These are phyloP conservation scores for Marmota monax DNA, from an alignment of 2,113 vertebrate genomes.

Conservation along the genomic window DNA sequence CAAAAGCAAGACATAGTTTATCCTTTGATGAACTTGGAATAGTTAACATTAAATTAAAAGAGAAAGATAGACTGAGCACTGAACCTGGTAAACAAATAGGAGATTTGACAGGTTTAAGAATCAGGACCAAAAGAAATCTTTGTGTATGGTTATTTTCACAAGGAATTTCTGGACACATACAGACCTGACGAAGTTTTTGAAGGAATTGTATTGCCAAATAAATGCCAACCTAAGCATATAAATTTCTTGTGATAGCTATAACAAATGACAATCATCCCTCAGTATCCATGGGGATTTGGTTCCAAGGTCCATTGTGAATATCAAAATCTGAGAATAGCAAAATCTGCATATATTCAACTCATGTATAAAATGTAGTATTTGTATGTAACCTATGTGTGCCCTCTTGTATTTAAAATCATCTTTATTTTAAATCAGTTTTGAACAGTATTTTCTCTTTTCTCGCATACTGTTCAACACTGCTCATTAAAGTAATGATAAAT, in stretches of 20 bases:
- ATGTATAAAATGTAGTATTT: neutral
- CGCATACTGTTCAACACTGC: neutral
- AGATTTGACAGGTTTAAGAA: conserved; percentile 27
- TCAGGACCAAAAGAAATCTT: neutral
- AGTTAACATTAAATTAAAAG: conserved; percentile 42
- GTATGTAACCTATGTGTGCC: neutral
- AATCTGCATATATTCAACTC: neutral
- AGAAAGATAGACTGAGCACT: neutral
- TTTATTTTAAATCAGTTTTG: neutral
- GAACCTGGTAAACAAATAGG: neutral
- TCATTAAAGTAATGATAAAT: conserved; percentile 37
- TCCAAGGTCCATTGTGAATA: neutral
- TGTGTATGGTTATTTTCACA: neutral
- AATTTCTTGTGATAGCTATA: neutral
- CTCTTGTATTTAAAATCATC: neutral
- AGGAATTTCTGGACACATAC: neutral
- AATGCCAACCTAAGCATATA: neutral
- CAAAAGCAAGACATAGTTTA: neutral
- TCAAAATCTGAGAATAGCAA: neutral
- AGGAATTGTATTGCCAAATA: neutral
- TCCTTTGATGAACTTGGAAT: conserved; percentile 19
- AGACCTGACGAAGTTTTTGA: neutral
- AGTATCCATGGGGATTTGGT: neutral
- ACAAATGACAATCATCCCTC: neutral
- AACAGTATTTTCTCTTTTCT: neutral